Percentiles rank a stretch among this genome's conserved stretches.
These are phyloP conservation scores for Gallinago media DNA, from an alignment of 2,113 vertebrate species.

Conservation along the genomic window DNA sequence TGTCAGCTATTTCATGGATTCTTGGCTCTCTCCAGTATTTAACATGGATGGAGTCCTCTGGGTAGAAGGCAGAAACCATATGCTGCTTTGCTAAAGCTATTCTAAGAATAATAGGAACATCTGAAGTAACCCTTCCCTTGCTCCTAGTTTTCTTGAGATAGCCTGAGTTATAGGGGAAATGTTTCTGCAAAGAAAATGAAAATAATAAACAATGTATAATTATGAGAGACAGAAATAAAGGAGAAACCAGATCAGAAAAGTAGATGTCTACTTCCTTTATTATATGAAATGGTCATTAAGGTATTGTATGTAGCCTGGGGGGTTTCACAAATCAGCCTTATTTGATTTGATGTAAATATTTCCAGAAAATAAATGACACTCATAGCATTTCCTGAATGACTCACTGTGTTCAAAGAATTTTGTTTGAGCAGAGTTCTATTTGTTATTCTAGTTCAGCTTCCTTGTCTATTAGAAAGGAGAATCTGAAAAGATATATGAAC, in stretches of 20 bases:
- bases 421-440: background rate
- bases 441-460: background rate
- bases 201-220: background rate
- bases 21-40: background rate
- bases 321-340: background rate
- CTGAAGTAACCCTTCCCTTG: background rate
- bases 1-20: background rate
- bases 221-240: background rate
- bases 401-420: background rate
- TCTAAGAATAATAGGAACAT: background rate
- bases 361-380: background rate
- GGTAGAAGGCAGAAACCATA: background rate
- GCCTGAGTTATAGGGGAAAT: background rate
- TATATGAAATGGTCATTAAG: background rate
- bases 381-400: background rate
- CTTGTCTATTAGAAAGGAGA: background rate
- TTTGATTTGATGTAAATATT: background rate
- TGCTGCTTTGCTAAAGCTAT: background rate
- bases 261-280: background rate
- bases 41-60: background rate
- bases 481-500: background rate
- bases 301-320: background rate
- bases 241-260: background rate
- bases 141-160: background rate
- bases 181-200: background rate